These are phyloP conservation scores for Xanthorhoe spadicearia DNA, from an alignment of 2,888 invertebrate genomes.

Conservation along the genomic window DNA sequence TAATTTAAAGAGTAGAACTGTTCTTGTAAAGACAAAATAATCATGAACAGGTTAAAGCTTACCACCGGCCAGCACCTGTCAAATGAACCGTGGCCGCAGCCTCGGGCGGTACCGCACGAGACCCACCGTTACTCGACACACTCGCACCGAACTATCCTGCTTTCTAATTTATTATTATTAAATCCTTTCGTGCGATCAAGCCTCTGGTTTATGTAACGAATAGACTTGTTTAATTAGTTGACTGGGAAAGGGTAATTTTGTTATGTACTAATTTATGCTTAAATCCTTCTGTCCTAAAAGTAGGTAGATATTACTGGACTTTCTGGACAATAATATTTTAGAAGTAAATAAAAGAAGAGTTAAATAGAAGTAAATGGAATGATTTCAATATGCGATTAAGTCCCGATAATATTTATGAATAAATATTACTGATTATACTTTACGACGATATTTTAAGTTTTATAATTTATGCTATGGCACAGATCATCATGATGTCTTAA, in stretches of 20 bases:
- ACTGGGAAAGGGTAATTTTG: neutral
- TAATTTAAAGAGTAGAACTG: no score
- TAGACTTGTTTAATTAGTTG: constrained; percentile 22
- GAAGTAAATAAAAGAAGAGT: no score
- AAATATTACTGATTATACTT: no score
- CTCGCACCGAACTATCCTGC: constrained; percentile 56
- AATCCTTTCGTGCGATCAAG: constrained; percentile 44
- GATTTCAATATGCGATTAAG: no score
- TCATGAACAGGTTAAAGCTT: constrained; percentile 2
- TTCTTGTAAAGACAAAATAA: neutral
- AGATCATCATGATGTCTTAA: no score
- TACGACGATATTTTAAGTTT: no score
- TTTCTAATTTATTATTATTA: constrained; percentile 62
- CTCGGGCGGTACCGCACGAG: constrained; percentile 40
- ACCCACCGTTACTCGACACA: constrained; percentile 76
- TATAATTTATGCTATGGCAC: no score
- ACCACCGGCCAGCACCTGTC: constrained; percentile 29
- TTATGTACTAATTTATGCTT: neutral
- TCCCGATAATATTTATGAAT: no score
- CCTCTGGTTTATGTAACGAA: constrained; percentile 20
- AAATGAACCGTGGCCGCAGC: constrained; percentile 36
- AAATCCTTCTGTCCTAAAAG: neutral
- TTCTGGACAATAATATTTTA: no score
- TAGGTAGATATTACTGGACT: neutral
- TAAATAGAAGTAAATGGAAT: no score